Percentiles rank a stretch among this genome's conserved stretches.
These are phyloP conservation scores for Argyra leucocephala DNA, from an alignment of 2,888 invertebrate genomes.

Conservation along the genomic window DNA sequence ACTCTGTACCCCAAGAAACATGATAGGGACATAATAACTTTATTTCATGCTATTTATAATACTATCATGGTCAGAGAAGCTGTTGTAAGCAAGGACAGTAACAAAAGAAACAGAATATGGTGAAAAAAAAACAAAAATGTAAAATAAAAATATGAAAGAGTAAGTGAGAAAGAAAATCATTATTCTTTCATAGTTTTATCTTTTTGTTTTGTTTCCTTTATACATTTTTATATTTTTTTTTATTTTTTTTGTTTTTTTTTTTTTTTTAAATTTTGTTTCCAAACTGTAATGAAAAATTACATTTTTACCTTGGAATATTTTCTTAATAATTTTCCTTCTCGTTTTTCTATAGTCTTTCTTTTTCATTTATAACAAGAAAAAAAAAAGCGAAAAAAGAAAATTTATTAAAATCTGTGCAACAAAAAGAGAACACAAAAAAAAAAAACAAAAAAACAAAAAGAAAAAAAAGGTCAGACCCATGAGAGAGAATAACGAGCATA, in stretches of 20 bases:
- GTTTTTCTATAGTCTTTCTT: background rate
- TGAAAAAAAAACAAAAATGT: no score
- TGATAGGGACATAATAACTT: no score
- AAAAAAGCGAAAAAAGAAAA: background rate
- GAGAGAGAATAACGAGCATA: background rate
- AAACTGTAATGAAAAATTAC: slow-evolving; percentile 1
- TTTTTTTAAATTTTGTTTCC: background rate
- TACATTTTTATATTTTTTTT: background rate
- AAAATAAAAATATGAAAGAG: no score
- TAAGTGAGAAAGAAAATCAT: no score
- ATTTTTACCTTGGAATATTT: background rate
- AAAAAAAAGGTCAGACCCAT: background rate
- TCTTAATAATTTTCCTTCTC: background rate
- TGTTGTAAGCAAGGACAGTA: no score
- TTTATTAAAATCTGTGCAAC: slow-evolving; percentile 2
- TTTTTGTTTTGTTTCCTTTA: background rate
- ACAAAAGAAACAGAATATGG: no score
- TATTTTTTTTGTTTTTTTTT: background rate
- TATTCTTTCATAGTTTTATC: background rate
- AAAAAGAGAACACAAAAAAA: background rate
- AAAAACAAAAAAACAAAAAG: no score
- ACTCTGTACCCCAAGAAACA: no score
- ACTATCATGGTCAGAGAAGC: no score
- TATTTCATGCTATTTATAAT: no score
- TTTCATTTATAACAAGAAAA: no score